Percentiles rank a stretch among this genome's conserved stretches.
Conservation (phyloP, 2,888 invertebrate species). For the Lochmaea capreae region DNA sequence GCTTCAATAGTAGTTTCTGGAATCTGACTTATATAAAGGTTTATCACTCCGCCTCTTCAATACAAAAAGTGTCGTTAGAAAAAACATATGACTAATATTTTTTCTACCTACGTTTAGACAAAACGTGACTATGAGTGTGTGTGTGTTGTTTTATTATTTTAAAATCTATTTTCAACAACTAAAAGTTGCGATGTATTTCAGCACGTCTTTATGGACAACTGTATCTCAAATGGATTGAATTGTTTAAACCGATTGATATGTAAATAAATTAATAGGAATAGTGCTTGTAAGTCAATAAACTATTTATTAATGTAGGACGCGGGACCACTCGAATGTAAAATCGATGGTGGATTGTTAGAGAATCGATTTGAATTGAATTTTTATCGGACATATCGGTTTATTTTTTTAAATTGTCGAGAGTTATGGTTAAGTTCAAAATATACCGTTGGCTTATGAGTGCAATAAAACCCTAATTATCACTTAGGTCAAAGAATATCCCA, state of each 20-base stretch:
- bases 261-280: neutral
- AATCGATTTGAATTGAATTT: neutral
- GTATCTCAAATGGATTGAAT: neutral
- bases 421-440: no score
- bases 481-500: no score
- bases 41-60: neutral
- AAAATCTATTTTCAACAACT: neutral
- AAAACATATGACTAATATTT: neutral
- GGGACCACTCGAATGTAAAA: neutral
- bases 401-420: no score
- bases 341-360: neutral
- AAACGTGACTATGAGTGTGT: neutral
- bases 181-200: neutral
- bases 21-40: no score
- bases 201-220: neutral
- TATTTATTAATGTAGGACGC: slow-evolving; percentile 1
- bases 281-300: neutral
- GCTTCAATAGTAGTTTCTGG: no score
- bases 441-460: no score
- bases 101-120: neutral
- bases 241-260: neutral
- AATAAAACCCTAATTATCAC: no score
- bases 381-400: neutral
- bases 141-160: neutral
- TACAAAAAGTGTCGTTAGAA: no score